phyloP scores from a whole-genome alignment of 2,797 vertebrate species.

The Gallinago stenura region DNA sequence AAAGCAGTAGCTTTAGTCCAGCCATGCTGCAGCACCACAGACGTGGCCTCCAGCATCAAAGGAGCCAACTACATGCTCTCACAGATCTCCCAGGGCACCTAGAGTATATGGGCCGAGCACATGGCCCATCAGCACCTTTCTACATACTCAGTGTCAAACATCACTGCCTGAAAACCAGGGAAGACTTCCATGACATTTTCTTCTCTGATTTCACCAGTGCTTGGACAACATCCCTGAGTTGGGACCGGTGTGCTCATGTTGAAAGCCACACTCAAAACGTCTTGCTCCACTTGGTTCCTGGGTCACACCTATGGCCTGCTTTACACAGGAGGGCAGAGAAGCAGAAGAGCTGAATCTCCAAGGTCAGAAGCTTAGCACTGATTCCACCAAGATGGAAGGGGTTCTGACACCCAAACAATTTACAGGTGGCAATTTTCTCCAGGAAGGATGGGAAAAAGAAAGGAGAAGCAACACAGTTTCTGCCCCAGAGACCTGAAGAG shows the following conservation, averaged over 20 bases:
- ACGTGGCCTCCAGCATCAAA: background rate
- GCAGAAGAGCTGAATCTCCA: background rate
- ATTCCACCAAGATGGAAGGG: background rate
- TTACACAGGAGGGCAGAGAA: background rate
- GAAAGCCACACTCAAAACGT: background rate
- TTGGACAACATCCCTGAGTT: rapidly evolving
- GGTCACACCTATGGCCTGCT: rapidly evolving
- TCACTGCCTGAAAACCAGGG: background rate
- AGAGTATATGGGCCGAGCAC: background rate
- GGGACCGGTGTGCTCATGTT: background rate
- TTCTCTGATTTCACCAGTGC: background rate
- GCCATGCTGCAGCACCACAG: background rate
- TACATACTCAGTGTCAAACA: too few species aligned
- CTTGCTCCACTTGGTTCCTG: background rate
- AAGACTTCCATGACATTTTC: background rate
- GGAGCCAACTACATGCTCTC: background rate
- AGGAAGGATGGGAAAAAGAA: background rate
- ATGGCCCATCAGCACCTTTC: background rate
- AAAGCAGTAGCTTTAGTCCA: background rate
- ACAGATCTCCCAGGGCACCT: background rate
- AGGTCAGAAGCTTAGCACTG: background rate
- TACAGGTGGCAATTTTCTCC: background rate
- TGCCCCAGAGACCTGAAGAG: background rate
- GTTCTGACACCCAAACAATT: background rate
- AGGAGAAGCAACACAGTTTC: background rate